Base-by-base conservation (phyloP, 2,113 vertebrate genomes). In the Macquaria ambigua region DNA sequence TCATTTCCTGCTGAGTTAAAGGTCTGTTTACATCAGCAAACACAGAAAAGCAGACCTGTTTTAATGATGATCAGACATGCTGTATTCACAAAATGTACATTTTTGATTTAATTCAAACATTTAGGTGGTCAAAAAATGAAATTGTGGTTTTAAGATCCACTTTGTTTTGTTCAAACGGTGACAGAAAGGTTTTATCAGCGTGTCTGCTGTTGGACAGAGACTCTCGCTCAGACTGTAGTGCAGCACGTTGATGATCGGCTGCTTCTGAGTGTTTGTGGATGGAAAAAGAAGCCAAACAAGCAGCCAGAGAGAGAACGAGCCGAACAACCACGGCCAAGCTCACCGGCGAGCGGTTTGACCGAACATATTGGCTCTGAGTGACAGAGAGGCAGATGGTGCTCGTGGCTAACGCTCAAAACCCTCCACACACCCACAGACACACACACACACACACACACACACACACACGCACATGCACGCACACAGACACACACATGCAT, bases 311-410 rank as follows among this genome's bases (percentile, higher is more conserved):
- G 48, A 66, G 21, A 58, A 48, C 20, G 46, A 63, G 71, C 64
- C 12, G 41, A 83, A 56, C 48, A 79, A 80, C 78, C 96, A 95
- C 39, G 14, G 77, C 86, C 86, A 86, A 84, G 43, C 77, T 76
- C 53, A 3, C 37, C 21, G 20, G 7, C 9, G 55, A 85, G 59
- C 23, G 1, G 94, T 96, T 43, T 96, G 96, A 95, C 95, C 96
- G 92, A 96, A 96, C 96, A 96, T 97, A 95, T 97, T 98, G 97
- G 97, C 97, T 96, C 95, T 83, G 93, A 96, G 96, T 95, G 96
- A 97, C 96, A 92, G 93, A 94, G 95, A 93, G 97, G 96, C 97
- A 98, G 97, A 98, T 98, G 97, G 97, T 96, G 94, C 96, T 96
- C 96, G 96, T 96, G 97, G 97, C 97, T 59, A n/a, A 28, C 1